Percentiles rank a stretch among this genome's conserved stretches.
These are phyloP conservation scores for Anaspis maculata DNA, from an alignment of 2,888 invertebrate genomes.

Conservation along the genomic window DNA sequence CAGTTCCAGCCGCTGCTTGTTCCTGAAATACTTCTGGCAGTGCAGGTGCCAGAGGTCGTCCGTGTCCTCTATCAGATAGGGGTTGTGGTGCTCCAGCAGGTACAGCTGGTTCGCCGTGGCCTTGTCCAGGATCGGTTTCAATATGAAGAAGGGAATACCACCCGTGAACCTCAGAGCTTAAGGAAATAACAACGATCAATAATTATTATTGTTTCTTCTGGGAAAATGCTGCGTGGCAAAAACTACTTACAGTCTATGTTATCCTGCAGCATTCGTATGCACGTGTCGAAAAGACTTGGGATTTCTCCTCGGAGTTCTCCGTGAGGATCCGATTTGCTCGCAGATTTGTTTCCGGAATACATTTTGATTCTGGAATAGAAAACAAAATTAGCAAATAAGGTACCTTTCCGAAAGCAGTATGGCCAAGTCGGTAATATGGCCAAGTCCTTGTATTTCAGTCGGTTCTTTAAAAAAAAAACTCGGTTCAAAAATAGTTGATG, in stretches of 20 bases:
- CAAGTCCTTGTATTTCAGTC: no score
- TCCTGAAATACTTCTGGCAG: slow-evolving; percentile 71
- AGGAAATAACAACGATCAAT: slow-evolving; percentile 23
- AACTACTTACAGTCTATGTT: slow-evolving; percentile 87
- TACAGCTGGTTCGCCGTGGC: slow-evolving; percentile 81
- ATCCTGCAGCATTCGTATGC: slow-evolving; percentile 78
- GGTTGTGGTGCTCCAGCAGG: slow-evolving; percentile 80
- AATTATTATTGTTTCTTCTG: no score
- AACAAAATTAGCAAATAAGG: no score
- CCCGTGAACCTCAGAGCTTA: slow-evolving; percentile 89
- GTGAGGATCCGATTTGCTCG: no score
- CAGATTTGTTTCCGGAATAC: no score
- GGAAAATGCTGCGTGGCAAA: no score
- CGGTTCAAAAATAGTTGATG: no score
- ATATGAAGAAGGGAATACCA: slow-evolving; percentile 81
- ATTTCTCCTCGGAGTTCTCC: no score
- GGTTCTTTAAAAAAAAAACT: no score
- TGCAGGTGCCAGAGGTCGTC: slow-evolving; percentile 83
- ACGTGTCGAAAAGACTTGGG: slow-evolving; percentile 79
- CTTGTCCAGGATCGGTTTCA: slow-evolving; percentile 81
- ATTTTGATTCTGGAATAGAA: no score
- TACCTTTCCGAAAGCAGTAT: no score
- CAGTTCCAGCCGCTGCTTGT: slow-evolving; percentile 71
- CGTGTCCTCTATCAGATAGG: slow-evolving; percentile 84
- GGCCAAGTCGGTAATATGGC: no score